Percentiles rank a stretch among this genome's conserved stretches.
phyloP scores from a whole-genome alignment of 2,113 vertebrate species.

The Thamnaconus septentrionalis region DNA sequence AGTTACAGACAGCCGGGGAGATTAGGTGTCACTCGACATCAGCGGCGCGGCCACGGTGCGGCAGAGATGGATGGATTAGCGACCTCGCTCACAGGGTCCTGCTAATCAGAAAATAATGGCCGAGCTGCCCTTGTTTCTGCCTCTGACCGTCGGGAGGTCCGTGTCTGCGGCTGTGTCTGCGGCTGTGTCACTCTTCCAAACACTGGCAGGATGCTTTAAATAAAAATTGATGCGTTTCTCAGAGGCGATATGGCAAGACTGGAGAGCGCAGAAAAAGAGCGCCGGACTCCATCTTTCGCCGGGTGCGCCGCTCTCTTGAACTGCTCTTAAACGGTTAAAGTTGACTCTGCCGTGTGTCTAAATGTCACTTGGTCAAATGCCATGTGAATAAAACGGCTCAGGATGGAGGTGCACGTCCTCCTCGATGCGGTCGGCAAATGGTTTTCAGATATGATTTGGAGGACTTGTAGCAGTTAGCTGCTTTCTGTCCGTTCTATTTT shows the following conservation, averaged over 20 bases:
- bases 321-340: too few species aligned
- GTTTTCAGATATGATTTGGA: too few species aligned
- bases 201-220: slow-evolving; percentile 21
- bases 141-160: slow-evolving; percentile 21
- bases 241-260: slow-evolving; percentile 4
- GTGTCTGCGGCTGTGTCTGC: slow-evolving; percentile 9
- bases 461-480: too few species aligned
- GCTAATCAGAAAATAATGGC: slow-evolving; percentile 42
- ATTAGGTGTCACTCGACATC: slow-evolving; percentile 6
- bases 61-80: slow-evolving; percentile 35
- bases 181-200: neutral
- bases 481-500: too few species aligned
- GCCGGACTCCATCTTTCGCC: neutral
- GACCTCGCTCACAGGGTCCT: slow-evolving; percentile 54
- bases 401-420: too few species aligned
- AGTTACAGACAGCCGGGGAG: neutral
- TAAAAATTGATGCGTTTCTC: slow-evolving; percentile 11
- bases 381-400: too few species aligned
- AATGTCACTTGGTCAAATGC: too few species aligned
- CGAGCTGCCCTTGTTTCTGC: slow-evolving; percentile 35
- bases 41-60: slow-evolving; percentile 13
- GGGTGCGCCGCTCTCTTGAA: too few species aligned
- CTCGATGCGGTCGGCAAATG: too few species aligned
- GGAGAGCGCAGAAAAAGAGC: neutral
- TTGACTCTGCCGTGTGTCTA: too few species aligned